phyloP scores from a whole-genome alignment of 2,113 vertebrate species.

The Mesembrinibis cayennensis region DNA sequence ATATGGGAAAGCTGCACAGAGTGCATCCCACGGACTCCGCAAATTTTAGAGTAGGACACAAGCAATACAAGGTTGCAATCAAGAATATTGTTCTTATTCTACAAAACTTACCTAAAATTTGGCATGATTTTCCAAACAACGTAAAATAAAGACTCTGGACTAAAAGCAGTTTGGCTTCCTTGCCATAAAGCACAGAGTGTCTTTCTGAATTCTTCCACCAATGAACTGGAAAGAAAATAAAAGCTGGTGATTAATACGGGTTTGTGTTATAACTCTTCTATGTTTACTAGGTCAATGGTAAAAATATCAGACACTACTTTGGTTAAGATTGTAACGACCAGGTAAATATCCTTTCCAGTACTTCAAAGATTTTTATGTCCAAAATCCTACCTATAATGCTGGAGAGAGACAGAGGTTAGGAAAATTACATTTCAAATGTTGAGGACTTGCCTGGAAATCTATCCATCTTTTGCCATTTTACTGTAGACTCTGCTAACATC shows the following conservation, averaged over 20 bases:
- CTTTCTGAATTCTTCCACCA: slow-evolving; percentile 98
- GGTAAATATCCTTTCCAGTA: neutral
- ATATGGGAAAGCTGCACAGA: neutral
- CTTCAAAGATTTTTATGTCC: neutral
- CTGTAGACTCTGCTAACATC: neutral
- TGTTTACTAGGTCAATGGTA: neutral
- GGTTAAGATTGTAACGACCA: neutral
- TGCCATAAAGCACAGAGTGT: slow-evolving; percentile 97
- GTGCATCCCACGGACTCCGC: neutral
- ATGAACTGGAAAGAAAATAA: slow-evolving; percentile 77
- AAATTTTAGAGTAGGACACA: neutral
- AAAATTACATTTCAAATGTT: neutral
- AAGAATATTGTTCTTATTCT: neutral
- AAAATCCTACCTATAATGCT: neutral
- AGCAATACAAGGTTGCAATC: neutral
- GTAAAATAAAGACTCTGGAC: slow-evolving; percentile 96
- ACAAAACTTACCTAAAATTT: slow-evolving; percentile 89
- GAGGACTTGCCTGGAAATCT: neutral
- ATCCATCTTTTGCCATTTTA: neutral
- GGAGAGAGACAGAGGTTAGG: neutral
- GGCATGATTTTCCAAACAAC: slow-evolving; percentile 99
- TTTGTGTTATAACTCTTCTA: neutral
- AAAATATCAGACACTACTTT: neutral
- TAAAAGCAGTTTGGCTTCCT: slow-evolving; percentile 94
- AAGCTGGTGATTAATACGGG: neutral